These are phyloP conservation scores for Pipistrellus pipistrellus DNA, from an alignment of 2,797 vertebrate genomes.

Conservation along the genomic window DNA sequence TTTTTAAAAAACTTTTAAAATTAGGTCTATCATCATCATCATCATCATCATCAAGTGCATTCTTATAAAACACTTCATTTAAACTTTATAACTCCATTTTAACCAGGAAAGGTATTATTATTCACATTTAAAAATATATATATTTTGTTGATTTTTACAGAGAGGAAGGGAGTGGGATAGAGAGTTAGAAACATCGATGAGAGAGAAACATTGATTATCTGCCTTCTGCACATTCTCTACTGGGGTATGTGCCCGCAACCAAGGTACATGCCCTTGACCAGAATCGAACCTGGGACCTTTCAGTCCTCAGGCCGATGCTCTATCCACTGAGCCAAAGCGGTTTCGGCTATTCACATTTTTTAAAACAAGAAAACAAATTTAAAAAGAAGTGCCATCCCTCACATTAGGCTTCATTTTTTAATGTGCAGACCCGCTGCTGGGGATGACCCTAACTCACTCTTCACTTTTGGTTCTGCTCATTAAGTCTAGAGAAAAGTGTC, in stretches of 20 bases:
- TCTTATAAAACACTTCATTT: neutral
- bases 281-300: no score
- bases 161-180: no score
- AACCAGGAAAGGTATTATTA: neutral
- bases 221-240: no score
- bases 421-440: neutral
- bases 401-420: neutral
- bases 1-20: slow-evolving; percentile 15
- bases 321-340: no score
- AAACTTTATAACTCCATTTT: neutral
- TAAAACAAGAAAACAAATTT: neutral
- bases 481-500: neutral
- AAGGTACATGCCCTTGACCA: no score
- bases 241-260: no score
- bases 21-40: neutral
- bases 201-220: no score
- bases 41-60: neutral
- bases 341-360: neutral
- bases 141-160: no score
- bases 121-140: neutral
- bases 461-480: neutral
- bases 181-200: no score
- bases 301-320: no score
- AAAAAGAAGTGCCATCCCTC: neutral
- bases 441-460: neutral